Evolutionary conservation across 2,797 vertebrate genomes (phyloP).

Genomic region (Dipus sagitta): DNA sequence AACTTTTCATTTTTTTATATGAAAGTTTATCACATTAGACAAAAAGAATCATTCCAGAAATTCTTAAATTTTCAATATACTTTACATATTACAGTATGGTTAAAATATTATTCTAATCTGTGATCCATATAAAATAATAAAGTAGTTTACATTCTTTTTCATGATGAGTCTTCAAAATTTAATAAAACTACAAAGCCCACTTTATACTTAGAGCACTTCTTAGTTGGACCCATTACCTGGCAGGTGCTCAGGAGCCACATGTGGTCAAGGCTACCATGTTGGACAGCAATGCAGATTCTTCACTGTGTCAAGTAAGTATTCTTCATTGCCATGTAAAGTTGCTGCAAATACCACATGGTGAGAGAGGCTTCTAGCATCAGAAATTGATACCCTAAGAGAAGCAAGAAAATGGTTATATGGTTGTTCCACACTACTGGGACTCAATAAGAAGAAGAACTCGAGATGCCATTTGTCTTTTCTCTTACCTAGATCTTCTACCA

Average conservation of each 20-base stretch:
- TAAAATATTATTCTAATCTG: not conserved
- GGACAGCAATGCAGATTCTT: not conserved
- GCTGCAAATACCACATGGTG: not conserved
- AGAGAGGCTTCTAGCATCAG: not conserved
- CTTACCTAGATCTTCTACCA: not conserved
- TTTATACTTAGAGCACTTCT: not conserved
- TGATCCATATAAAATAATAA: conserved; percentile 30
- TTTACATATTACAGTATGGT: conserved; percentile 30
- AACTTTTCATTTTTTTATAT: conserved; percentile 18
- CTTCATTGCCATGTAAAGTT: not conserved
- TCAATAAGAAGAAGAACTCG: not conserved
- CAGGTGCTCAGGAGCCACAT: not conserved
- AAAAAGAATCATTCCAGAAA: conserved; percentile 12
- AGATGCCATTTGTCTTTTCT: not conserved
- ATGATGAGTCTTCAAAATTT: not conserved
- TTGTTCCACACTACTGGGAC: not conserved
- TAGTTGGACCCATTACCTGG: not conserved
- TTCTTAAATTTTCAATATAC: conserved; percentile 7
- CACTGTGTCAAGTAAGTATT: not conserved
- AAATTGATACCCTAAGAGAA: conserved; percentile 5
- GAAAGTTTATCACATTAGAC: conserved; percentile 34
- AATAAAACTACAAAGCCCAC: not conserved
- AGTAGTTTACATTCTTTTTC: not conserved
- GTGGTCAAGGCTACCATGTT: not conserved
- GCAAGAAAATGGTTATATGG: not conserved